Percentiles rank a stretch among this genome's conserved stretches.
These are phyloP conservation scores for Meleagris gallopavo DNA, from an alignment of 2,113 vertebrate species.

Conservation along the genomic window DNA sequence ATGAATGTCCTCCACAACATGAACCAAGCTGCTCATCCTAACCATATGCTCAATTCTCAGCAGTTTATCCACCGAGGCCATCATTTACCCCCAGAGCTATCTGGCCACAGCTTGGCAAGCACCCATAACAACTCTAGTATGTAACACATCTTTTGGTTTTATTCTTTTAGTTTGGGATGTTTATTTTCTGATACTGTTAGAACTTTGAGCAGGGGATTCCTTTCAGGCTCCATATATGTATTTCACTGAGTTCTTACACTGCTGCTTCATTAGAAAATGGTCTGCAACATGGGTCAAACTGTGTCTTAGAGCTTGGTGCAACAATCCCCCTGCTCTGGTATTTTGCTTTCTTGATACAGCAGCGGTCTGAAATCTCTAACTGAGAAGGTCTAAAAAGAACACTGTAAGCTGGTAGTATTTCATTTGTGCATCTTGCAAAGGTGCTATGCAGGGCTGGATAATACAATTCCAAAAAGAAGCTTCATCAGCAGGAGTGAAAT, in stretches of 20 bases:
- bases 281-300: neutral
- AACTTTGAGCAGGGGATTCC: neutral
- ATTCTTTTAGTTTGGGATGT: neutral
- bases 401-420: neutral
- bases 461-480: neutral
- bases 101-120: conserved; percentile 91
- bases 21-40: conserved; percentile 89
- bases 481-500: neutral
- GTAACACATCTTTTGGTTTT: conserved; percentile 18
- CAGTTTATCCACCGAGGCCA: conserved; percentile 92
- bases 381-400: neutral
- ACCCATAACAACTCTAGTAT: conserved; percentile 91
- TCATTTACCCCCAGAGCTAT: conserved; percentile 89
- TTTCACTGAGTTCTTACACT: neutral
- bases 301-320: neutral
- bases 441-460: neutral
- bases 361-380: neutral
- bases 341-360: neutral
- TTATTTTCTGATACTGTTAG: neutral
- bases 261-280: neutral
- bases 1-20: conserved; percentile 93
- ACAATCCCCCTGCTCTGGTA: neutral
- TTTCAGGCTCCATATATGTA: neutral
- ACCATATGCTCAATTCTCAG: conserved; percentile 92
- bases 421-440: neutral